Percentiles rank a stretch among this genome's conserved stretches.
phyloP scores from a whole-genome alignment of 2,797 vertebrate species.

The Tachyglossus aculeatus region DNA sequence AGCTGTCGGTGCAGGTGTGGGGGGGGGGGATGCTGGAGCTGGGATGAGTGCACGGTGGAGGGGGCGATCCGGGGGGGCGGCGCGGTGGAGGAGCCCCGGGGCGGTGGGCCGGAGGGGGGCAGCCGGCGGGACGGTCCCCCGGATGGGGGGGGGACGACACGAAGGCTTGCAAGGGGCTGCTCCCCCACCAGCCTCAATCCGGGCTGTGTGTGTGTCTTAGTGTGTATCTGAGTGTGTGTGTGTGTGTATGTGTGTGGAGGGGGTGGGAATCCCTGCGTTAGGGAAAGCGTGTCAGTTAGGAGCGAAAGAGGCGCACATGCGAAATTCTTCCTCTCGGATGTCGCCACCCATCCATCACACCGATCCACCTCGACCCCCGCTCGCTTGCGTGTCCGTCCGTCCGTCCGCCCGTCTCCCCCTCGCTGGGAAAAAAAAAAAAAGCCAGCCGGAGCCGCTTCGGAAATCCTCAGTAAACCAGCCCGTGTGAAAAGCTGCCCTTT shows the following conservation, averaged over 20 bases:
- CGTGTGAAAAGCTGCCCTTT: constrained; percentile 6
- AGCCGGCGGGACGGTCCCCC: constrained; percentile 3
- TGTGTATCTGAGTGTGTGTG: no score
- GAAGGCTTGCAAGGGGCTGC: no score
- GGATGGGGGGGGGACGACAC: background rate
- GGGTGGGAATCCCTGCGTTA: constrained; percentile 29
- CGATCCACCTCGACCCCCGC: constrained; percentile 22
- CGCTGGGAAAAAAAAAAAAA: constrained; percentile 2
- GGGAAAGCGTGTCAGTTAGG: background rate
- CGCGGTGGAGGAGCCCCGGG: constrained; percentile 28
- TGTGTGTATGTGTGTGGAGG: no score
- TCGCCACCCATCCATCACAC: background rate
- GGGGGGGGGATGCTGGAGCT: constrained; percentile 21
- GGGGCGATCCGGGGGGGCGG: constrained; percentile 24
- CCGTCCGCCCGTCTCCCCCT: constrained; percentile 34
- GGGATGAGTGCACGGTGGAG: background rate
- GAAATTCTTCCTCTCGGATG: constrained; percentile 4
- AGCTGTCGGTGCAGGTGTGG: background rate
- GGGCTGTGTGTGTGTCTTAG: no score
- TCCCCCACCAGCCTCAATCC: no score
- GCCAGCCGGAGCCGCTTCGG: constrained; percentile 32
- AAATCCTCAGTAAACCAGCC: constrained; percentile 30
- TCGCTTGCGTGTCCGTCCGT: no score
- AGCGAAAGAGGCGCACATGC: constrained; percentile 27
- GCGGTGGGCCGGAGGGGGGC: background rate